Evolutionary conservation across 1,140 invertebrate species (phyloP).

Genomic region (Popillia japonica): DNA sequence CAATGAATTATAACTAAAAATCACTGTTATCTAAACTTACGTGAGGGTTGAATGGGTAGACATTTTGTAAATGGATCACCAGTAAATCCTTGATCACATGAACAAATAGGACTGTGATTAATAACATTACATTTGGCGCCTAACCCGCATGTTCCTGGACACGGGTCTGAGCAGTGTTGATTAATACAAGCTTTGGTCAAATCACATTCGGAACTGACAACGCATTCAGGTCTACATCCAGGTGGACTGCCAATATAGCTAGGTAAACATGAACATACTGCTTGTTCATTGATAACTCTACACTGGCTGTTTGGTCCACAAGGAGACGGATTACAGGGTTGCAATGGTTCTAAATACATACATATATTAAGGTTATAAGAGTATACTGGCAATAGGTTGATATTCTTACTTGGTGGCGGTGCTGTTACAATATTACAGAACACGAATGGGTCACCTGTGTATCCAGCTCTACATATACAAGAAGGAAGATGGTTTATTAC

Average conservation of each 20-base stretch:
- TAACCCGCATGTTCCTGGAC: slow-evolving; percentile 76
- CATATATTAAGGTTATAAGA: slow-evolving; percentile 8
- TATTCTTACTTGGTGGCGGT: slow-evolving; percentile 47
- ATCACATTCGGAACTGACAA: slow-evolving; percentile 82
- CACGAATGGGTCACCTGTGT: slow-evolving; percentile 76
- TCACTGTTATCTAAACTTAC: neutral
- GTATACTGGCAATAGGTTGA: slow-evolving; percentile 43
- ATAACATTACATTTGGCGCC: slow-evolving; percentile 78
- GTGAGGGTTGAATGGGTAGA: slow-evolving; percentile 61
- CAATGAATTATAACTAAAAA: neutral
- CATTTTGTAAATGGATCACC: slow-evolving; percentile 68
- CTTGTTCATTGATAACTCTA: slow-evolving; percentile 63
- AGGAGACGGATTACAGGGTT: slow-evolving; percentile 69
- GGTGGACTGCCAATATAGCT: slow-evolving; percentile 73
- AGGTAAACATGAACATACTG: slow-evolving; percentile 68
- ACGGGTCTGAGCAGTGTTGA: slow-evolving; percentile 79
- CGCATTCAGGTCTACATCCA: slow-evolving; percentile 83
- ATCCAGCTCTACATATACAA: slow-evolving; percentile 74
- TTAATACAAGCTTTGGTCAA: slow-evolving; percentile 75
- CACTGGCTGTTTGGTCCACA: slow-evolving; percentile 76
- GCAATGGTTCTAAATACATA: slow-evolving; percentile 53
- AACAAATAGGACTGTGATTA: slow-evolving; percentile 70
- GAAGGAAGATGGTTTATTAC: slow-evolving; percentile 77
- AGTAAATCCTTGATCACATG: slow-evolving; percentile 63
- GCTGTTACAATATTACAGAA: slow-evolving; percentile 57